Conservation (phyloP, 1,140 invertebrate genomes). For the Andrena cerasifolii region DNA sequence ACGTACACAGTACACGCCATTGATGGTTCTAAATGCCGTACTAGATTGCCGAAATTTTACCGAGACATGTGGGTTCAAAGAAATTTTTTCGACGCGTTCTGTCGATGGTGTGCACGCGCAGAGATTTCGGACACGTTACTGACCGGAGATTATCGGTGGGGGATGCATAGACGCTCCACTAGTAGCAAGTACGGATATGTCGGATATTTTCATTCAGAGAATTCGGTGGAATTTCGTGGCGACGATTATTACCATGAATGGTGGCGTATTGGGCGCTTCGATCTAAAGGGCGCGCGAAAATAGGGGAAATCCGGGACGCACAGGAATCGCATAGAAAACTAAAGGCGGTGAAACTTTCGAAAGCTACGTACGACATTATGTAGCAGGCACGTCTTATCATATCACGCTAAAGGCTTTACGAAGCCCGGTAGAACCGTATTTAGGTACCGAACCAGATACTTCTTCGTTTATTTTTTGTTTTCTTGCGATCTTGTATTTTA, state of each 20-base stretch:
- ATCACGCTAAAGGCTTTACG: slow-evolving; percentile 81
- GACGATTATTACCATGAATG: slow-evolving; percentile 43
- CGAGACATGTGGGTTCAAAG: not conserved
- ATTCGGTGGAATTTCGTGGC: slow-evolving; percentile 19
- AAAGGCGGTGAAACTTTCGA: slow-evolving; percentile 77
- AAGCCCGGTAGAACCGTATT: slow-evolving; percentile 70
- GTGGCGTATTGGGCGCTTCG: slow-evolving; percentile 23
- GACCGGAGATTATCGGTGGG: no score
- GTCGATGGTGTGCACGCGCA: not conserved
- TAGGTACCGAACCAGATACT: slow-evolving; percentile 69
- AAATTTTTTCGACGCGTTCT: slow-evolving; percentile 8
- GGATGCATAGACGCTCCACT: no score
- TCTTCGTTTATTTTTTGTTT: not conserved
- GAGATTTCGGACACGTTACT: no score
- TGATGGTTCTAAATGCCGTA: slow-evolving; percentile 39
- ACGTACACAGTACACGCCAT: slow-evolving; percentile 48
- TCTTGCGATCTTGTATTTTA: not conserved
- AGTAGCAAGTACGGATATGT: no score
- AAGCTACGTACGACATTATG: slow-evolving; percentile 76
- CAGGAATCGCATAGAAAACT: slow-evolving; percentile 75
- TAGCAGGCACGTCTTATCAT: slow-evolving; percentile 82
- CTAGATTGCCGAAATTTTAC: slow-evolving; percentile 14
- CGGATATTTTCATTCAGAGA: no score
- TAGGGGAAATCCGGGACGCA: slow-evolving; percentile 52
- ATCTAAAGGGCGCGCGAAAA: slow-evolving; percentile 55